Conservation (phyloP, 1,140 invertebrate genomes). For the Myzus persicae region DNA sequence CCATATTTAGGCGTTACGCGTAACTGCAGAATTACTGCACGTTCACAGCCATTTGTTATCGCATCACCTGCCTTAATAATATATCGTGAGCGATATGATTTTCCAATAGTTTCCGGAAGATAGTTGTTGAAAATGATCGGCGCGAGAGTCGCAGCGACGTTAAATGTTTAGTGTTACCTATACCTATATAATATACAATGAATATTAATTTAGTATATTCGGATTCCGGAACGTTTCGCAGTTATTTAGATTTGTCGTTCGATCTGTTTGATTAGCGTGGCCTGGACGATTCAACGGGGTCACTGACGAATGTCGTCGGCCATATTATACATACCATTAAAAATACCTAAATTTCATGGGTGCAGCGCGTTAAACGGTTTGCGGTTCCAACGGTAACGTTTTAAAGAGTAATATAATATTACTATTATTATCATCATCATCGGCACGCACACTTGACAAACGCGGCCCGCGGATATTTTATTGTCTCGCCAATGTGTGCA, state of each 20-base stretch:
- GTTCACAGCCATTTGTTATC: neutral
- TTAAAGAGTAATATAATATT: neutral
- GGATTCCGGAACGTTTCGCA: neutral
- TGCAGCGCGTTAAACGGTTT: neutral
- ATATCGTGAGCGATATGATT: neutral
- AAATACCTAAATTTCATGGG: neutral
- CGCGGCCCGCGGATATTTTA: accelerated
- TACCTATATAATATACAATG: too few species aligned
- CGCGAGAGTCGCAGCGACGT: neutral
- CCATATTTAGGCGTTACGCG: neutral
- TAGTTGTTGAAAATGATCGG: neutral
- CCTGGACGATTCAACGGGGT: neutral
- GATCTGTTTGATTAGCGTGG: neutral
- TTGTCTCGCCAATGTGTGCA: neutral
- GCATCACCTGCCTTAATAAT: neutral
- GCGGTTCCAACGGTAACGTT: neutral
- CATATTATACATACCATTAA: neutral
- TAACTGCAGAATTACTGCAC: neutral
- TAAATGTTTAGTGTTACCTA: too few species aligned
- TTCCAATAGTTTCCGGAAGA: neutral
- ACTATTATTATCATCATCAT: neutral
- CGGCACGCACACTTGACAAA: neutral
- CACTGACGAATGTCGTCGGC: neutral
- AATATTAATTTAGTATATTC: too few species aligned
- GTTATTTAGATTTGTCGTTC: neutral